A percentile compares a stretch with the other conserved stretches of the same genome.
phyloP scores from a whole-genome alignment of 2,888 invertebrate genomes.

The Brachyptera putata region DNA sequence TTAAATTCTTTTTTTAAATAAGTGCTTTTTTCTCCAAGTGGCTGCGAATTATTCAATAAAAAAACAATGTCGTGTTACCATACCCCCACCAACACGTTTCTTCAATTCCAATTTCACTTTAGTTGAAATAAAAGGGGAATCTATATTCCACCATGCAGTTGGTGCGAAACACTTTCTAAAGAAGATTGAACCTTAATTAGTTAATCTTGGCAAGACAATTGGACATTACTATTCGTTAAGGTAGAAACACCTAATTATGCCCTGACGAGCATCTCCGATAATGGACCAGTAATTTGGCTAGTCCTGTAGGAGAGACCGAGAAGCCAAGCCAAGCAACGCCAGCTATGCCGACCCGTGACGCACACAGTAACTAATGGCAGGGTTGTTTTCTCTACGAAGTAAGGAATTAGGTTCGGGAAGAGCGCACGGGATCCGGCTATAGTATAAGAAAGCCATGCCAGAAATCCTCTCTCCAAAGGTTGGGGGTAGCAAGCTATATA shows the following conservation, averaged over 20 bases:
- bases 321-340: background rate
- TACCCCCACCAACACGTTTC: too few relatives aligned
- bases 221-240: background rate
- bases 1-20: too few relatives aligned
- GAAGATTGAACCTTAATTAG: too few relatives aligned
- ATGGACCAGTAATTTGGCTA: background rate
- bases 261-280: background rate
- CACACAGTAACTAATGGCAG: constrained; percentile 16
- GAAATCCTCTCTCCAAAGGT: constrained; percentile 16
- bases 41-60: too few relatives aligned
- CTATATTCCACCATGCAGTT: too few relatives aligned
- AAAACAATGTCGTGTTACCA: too few relatives aligned
- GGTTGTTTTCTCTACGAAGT: constrained; percentile 8
- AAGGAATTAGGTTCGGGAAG: constrained; percentile 13
- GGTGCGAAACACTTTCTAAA: too few relatives aligned
- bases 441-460: constrained; percentile 6
- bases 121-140: too few relatives aligned
- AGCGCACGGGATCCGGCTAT: constrained; percentile 7
- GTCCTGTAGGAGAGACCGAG: too few relatives aligned
- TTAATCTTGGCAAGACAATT: background rate
- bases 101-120: too few relatives aligned
- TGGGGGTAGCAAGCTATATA: too few relatives aligned
- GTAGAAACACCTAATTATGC: background rate
- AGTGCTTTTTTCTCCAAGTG: too few relatives aligned
- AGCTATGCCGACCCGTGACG: background rate